Evolutionary conservation across 2,888 invertebrate species (phyloP).

Genomic region (Acrobasis consociella): DNA sequence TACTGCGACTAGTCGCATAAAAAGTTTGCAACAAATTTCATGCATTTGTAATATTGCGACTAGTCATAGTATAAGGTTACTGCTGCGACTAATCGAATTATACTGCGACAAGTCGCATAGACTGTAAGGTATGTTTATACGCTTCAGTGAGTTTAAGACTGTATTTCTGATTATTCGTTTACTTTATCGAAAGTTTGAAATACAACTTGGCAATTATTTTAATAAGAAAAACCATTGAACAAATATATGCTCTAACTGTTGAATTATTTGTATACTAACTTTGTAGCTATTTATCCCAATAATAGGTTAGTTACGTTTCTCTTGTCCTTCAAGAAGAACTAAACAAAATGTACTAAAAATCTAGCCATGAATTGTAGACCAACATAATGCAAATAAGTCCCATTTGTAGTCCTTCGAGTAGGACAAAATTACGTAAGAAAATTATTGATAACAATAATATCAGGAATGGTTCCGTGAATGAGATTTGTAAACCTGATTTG

Average conservation of each 20-base stretch:
- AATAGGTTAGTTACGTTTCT: too few species aligned
- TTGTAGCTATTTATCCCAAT: neutral
- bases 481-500: too few species aligned
- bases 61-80: neutral
- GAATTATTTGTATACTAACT: neutral
- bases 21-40: neutral
- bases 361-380: too few species aligned
- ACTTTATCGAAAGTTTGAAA: neutral
- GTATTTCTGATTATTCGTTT: slow-evolving; percentile 1
- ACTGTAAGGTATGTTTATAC: slow-evolving; percentile 5
- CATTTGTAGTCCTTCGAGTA: too few species aligned
- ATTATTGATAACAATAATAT: too few species aligned
- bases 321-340: too few species aligned
- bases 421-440: too few species aligned
- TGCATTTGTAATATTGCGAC: neutral
- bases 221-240: neutral
- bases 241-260: neutral
- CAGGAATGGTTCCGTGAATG: too few species aligned
- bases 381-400: too few species aligned
- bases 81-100: neutral
- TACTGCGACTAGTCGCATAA: neutral
- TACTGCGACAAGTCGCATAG: neutral
- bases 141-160: slow-evolving; percentile 6
- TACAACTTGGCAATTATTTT: neutral
- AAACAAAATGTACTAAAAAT: too few species aligned